Evolutionary conservation across 2,888 invertebrate species (phyloP), one percentile per base, ranked within the genome.

Genomic region (Chrysolina oricalcia): DNA sequence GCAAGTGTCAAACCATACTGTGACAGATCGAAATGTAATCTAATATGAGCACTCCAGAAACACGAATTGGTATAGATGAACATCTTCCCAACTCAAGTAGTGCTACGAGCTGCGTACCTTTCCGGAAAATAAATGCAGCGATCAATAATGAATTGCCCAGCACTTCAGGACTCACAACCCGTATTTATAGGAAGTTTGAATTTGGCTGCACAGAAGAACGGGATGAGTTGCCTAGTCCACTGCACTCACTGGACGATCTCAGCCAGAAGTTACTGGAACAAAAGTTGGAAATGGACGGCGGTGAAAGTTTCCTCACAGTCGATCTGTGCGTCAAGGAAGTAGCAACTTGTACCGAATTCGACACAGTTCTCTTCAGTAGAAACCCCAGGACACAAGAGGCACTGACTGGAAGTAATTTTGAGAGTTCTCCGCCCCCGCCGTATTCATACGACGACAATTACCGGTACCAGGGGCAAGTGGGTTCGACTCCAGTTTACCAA

Each of bases 271-370:
- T 68, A 19, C 19, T 68, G 68, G 53, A 68, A 53, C 40, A 21
- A 40, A 68, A 53, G 35, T 19, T 68, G 4, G 68, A 41, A 10
- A 8, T 68, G 11, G 68, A 68, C n/a, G 68, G 41, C 2, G 9
- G 27, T 15, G 68, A 68, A 15, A 68, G 68, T 40, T 68, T 40
- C 17, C 50, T 56, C 35, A 53, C 68, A 6, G 53, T 68, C 2
- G 68, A 68, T 41, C n/a, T 68, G 3, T 68, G 68, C 68, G 23
- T 10, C 15, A 68, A 68, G 17, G 68, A 68, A 40, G 35, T 41
- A 35, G 27, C 68, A n/a, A 68, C 40, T 35, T 23, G 19, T 19
- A 68, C 68, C 21, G 68, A 53, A 2, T 19, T 40, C 19, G 68
- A 53, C 10, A 68, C 68, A 0, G 9, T 50, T 35, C 0, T 35